Conservation (phyloP, 2,888 invertebrate genomes). For the Nephrotoma guestfalica region DNA sequence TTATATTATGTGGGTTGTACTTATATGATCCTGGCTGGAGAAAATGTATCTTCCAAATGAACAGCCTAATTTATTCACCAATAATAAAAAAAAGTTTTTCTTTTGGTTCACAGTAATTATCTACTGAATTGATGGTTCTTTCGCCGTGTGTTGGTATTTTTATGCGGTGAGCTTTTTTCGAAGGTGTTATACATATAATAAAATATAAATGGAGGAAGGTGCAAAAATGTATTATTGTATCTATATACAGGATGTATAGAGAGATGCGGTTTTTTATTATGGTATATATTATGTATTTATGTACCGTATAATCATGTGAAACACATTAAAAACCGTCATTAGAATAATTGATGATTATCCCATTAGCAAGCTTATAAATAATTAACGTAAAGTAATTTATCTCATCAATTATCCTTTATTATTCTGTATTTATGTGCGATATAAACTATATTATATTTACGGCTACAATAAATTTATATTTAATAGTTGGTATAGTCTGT, state of each 20-base stretch:
- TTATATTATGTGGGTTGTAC: no score
- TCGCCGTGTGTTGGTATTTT: background rate
- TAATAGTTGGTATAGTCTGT: no score
- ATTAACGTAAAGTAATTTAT: background rate
- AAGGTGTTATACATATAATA: background rate
- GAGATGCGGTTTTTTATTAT: background rate
- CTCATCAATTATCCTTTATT: background rate
- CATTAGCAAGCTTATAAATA: background rate
- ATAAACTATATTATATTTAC: no score
- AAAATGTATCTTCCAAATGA: background rate
- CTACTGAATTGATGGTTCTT: background rate
- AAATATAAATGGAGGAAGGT: background rate
- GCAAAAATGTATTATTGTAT: background rate
- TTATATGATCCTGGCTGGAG: background rate
- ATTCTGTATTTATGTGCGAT: background rate
- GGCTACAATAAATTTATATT: no score
- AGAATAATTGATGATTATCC: background rate
- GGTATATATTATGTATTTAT: background rate
- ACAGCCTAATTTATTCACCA: background rate
- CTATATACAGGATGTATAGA: background rate
- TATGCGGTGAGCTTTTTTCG: background rate
- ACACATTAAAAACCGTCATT: background rate
- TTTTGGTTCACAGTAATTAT: background rate
- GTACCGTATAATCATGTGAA: background rate
- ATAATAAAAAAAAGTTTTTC: background rate